Base-by-base conservation (phyloP, 2,797 vertebrate species). In the Lepus oiostolus region DNA sequence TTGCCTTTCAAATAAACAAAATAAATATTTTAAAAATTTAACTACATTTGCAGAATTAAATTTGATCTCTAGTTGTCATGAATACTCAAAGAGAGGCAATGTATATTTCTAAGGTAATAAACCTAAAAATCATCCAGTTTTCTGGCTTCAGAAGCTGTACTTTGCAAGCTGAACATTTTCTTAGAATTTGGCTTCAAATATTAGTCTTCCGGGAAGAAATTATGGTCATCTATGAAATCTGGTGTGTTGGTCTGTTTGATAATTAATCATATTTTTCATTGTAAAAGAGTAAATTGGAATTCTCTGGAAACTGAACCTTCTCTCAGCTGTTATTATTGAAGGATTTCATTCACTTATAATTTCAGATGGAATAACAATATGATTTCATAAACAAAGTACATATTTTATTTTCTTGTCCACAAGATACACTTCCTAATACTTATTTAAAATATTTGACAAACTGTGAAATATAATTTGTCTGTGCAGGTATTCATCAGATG, bases 271-370 rank as follows among this genome's bases (percentile, higher is more conserved):
- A 86, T 35, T 94, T 95, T 28, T 80, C 76, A 83, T 81, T 89
- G 28, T 63, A 68, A 91, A 93, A 79, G 32, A 86, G 87, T 50
- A 90, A 84, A 76, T 38, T 76, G 17, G 52, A 94, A 95, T 95
- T 91, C 54, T 94, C 50, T 91, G 68, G 76, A 93, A 94, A 38
- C 81, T 76, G 89, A 84, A 7, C 26, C 38, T 91, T 76, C 63
- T 85, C 71, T 87, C 1, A 1, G 68, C 42, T 87, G 32, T 17
- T 54, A 72, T 70, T 79, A 80, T 62, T 22, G 38, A 63, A 63
- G 11, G 7, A 67, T 80, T 88, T 82, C 24, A 71, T 13, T 82
- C 11, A 26, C 5, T 58, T 92, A 21, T 76, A 35, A 86, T 94
- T 94, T 90, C 68, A 93, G 93, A 75, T 65, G 62, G 79, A 63